Conservation (phyloP, 1,140 invertebrate genomes). For the Bombus confusus region DNA sequence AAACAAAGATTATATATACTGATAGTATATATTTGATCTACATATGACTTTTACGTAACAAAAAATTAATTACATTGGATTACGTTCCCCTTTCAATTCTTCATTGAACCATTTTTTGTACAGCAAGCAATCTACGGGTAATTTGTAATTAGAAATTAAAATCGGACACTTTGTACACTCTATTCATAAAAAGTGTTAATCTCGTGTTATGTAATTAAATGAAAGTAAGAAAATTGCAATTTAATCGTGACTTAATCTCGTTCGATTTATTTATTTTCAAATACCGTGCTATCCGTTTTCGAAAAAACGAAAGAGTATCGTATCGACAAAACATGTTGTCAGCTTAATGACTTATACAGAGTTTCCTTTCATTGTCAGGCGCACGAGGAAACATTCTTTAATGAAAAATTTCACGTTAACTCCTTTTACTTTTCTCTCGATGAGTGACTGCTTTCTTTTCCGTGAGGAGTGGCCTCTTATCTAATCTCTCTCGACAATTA, state of each 20-base stretch:
- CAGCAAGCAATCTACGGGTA: neutral
- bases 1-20: too few species aligned
- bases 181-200: neutral
- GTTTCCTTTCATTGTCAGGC: conserved; percentile 34
- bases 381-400: conserved; percentile 41
- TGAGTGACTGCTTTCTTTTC: conserved; percentile 49
- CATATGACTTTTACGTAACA: neutral
- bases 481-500: conserved; percentile 47
- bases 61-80: neutral
- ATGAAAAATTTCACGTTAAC: conserved; percentile 40
- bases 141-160: neutral
- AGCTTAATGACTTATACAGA: conserved; percentile 39
- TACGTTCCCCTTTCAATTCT: neutral
- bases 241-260: neutral
- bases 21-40: too few species aligned
- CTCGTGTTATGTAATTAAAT: neutral
- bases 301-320: neutral
- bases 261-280: too few species aligned
- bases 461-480: conserved; percentile 4
- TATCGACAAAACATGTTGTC: neutral
- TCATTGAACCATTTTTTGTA: neutral
- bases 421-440: conserved; percentile 55
- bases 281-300: neutral
- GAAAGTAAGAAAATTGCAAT: neutral
- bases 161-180: too few species aligned